Evolutionary conservation across 35 echinoderm and acorn worm species (phyloP), one percentile per base, ranked within the genome.

Genomic region (Amphiura filiformis): DNA sequence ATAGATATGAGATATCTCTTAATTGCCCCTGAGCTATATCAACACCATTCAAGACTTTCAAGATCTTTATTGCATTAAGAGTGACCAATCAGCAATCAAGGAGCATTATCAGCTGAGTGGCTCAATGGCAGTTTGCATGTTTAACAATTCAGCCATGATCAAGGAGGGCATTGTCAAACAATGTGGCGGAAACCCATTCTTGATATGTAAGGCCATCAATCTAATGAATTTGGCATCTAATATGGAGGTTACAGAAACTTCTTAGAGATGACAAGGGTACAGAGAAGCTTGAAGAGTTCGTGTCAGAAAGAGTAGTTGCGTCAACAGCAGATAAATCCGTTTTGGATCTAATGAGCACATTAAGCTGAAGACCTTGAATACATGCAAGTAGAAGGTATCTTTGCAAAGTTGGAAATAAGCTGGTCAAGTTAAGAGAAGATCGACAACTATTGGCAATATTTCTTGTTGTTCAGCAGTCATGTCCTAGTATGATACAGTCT

Each of bases 101-200:
- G 87, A 82, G 47, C 87, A 89, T 80, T 89, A 89, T 82, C 87
- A 89, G 80, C 78, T 82, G 0, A 89, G 79, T 82, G 87, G 87
- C n/a, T 81, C 87, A 17, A 41, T 82, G 61, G 87, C 87, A 13
- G 9, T 89, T 64, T 52, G 87, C 36, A 89, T 89, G 87, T 36
- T 38, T 36, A 1, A 52, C 41, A 82, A 89, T 82, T 82, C 87
- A 7, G 13, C 78, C 23, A 75, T 32, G 5, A 89, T 89, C 49
- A 89, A 89, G 34, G 31, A 89, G 79, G 87, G 34, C 35, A 89
- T 89, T 12, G 0, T 76, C 4, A 14, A 36, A 52, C 86, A 88
- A 31, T 88, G 86, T 35, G 78, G 39, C 11, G 86, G 76, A 75
- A 77, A 85, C 44, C 86, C 86, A 80, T 88, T 88, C 39, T 82